Base-by-base conservation (phyloP, 1,140 invertebrate species). In the Caerostris extrusa region DNA sequence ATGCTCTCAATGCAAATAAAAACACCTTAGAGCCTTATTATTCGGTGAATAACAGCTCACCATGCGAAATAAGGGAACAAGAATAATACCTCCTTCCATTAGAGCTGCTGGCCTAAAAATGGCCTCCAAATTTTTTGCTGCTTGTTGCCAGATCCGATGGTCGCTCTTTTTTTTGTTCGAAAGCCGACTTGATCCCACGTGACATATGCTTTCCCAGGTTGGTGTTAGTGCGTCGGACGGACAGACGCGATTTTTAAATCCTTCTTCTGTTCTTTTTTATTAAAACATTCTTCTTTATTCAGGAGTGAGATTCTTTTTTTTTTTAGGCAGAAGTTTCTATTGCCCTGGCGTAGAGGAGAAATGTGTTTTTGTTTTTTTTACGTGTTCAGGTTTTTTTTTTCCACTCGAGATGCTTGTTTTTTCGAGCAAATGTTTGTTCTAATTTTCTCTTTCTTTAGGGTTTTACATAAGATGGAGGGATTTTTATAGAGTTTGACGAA, bases 101-200 rank as follows among this genome's bases (percentile, higher is more conserved):
- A 77, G 71, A 12, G 71, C 34, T 77, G 71, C 34, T 77, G 71
- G 71, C 14, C 71, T 77, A 77, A 34, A 77, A 77, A 77, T 77
- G 34, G 71, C 71, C 71, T 77, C 71, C 71, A 34, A 53, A n/a
- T n/a, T 77, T 77, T 77, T 50, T 77, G 71, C 50, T 77, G 19
- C 34, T 77, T 3, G 19, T 34, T 12, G 61, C 58, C 85, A 58
- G 85, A 61, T 87, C 85, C 60, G 60, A 87, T 87, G 85, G 57
- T 87, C 34, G 57, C 60, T 64, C 60, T 50, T 87, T n/a, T n/a
- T n/a, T 87, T 87, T 50, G 85, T 50, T 50, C n/a, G n/a, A 87
- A 87, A 87, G 53, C 85, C 85, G 57, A 87, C 85, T 87, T 87
- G 85, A 87, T 87, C 85, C 85, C 85, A 87, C 34, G 85, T 87